Evolutionary conservation across 2,888 invertebrate species (phyloP).

Genomic region (Parthenolecanium corni): DNA sequence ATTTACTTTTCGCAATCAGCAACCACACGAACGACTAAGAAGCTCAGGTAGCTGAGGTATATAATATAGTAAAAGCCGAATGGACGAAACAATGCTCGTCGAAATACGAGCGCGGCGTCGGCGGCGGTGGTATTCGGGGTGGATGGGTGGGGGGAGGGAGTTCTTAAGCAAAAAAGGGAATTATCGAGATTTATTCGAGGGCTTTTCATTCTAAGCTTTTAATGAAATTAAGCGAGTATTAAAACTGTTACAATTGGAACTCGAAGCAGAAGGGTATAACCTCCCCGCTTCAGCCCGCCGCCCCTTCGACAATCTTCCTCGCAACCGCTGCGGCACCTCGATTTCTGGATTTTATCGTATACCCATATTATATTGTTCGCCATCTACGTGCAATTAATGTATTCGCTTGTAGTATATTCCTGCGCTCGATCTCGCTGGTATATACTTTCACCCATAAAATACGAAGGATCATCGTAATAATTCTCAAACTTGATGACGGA

Average conservation of each 20-base stretch:
- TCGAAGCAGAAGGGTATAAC: constrained; percentile 7
- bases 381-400: not conserved
- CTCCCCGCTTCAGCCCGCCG: not conserved
- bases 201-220: constrained; percentile 23
- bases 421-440: not conserved
- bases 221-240: constrained; percentile 25
- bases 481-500: not conserved
- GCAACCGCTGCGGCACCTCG: too few relatives aligned
- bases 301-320: too few relatives aligned
- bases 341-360: not conserved
- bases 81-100: too few relatives aligned
- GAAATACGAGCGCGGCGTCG: too few relatives aligned
- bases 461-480: not conserved
- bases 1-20: too few relatives aligned
- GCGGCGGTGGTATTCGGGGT: too few relatives aligned
- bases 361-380: not conserved
- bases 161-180: constrained; percentile 22
- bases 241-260: constrained; percentile 22
- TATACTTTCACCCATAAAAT: not conserved
- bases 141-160: not conserved
- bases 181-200: constrained; percentile 25
- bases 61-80: too few relatives aligned
- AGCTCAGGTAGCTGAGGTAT: too few relatives aligned
- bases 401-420: not conserved
- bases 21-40: too few relatives aligned